Conservation (phyloP, 2,797 vertebrate species). For the Pangasius sanitwongsei region DNA sequence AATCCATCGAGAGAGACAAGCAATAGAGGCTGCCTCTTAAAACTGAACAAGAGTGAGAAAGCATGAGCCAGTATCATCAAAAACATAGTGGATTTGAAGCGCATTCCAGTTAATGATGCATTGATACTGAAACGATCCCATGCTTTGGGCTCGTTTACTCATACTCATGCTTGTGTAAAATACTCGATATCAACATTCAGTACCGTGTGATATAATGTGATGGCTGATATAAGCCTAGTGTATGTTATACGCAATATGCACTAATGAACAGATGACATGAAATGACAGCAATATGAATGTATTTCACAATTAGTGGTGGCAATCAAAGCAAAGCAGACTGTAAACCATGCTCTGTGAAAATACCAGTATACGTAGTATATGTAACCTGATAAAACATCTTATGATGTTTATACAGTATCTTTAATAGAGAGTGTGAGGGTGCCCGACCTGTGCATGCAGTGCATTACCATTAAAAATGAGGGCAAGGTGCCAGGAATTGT, state of each 20-base stretch:
- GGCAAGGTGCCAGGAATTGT: neutral
- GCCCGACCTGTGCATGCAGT: neutral
- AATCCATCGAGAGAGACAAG: slow-evolving; percentile 77
- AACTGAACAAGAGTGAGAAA: slow-evolving; percentile 53
- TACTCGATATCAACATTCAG: neutral
- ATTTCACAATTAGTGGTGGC: neutral
- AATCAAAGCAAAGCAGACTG: neutral
- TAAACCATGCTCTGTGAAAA: neutral
- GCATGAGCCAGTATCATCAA: no score
- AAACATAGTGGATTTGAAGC: neutral
- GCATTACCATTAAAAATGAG: neutral
- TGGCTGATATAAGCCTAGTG: neutral
- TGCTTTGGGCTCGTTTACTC: neutral
- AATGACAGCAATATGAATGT: neutral
- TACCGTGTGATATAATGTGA: neutral
- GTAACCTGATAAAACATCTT: neutral
- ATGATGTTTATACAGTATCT: neutral
- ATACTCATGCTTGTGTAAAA: neutral
- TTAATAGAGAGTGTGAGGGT: neutral
- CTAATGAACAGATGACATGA: neutral
- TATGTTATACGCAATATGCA: neutral
- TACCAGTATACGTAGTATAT: neutral
- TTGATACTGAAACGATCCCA: neutral
- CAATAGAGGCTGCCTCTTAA: slow-evolving; percentile 70
- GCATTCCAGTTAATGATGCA: neutral